A percentile compares a stretch with the other conserved stretches of the same genome.
Conservation (phyloP, 2,888 invertebrate genomes). For the Magallana nippona region DNA sequence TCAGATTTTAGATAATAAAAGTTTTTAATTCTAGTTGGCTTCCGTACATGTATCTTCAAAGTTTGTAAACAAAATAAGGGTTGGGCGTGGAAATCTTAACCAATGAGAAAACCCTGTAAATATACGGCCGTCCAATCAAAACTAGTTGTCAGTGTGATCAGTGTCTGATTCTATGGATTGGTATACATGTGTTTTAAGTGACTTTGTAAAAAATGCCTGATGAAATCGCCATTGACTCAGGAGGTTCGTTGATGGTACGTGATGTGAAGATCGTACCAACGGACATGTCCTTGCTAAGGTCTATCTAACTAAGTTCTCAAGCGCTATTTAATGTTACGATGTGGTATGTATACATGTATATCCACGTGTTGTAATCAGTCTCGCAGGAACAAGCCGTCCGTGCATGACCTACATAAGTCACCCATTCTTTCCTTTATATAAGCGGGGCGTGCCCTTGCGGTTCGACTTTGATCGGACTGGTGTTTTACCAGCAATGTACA, state of each 20-base stretch:
- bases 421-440: no score
- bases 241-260: neutral
- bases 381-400: no score
- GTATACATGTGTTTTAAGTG: slow-evolving; percentile 27
- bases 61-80: slow-evolving; percentile 11
- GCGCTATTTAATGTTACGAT: no score
- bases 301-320: no score
- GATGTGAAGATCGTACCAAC: neutral
- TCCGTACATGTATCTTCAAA: neutral
- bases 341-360: no score
- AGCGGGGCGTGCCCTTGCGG: no score
- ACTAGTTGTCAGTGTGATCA: neutral
- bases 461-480: no score
- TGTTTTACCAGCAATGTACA: no score
- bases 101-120: neutral
- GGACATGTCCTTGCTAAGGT: neutral
- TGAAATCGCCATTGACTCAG: slow-evolving; percentile 20
- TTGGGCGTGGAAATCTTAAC: slow-evolving; percentile 19
- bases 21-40: neutral
- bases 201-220: neutral
- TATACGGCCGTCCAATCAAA: neutral
- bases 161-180: slow-evolving; percentile 15
- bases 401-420: no score
- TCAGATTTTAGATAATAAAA: no score
- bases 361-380: no score